Evolutionary conservation across 2,888 invertebrate species (phyloP).

Genomic region (Sminthurinus aureus): DNA sequence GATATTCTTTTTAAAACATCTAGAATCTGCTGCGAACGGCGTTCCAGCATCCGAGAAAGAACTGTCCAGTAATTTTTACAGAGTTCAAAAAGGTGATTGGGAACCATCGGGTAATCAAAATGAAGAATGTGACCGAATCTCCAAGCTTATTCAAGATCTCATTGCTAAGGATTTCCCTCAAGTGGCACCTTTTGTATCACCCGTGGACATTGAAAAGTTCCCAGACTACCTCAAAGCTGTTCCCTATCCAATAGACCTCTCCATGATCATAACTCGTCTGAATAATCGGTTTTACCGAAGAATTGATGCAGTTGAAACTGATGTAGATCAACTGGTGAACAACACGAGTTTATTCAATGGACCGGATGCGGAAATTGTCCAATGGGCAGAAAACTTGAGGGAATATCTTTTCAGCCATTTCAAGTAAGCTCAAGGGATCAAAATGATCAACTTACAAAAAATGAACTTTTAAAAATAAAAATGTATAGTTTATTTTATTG

Average conservation of each 20-base stretch:
- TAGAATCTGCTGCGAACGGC: conserved; percentile 78
- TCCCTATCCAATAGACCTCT: conserved; percentile 93
- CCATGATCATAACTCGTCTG: conserved; percentile 78
- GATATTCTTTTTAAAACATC: conserved; percentile 67
- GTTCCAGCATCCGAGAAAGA: conserved; percentile 84
- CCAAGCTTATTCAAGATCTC: conserved; percentile 75
- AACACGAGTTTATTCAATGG: conserved; percentile 95
- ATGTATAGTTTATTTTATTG: too few species aligned
- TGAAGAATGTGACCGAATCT: conserved; percentile 76
- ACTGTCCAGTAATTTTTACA: conserved; percentile 73
- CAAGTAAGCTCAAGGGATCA: too few species aligned
- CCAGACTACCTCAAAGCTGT: conserved; percentile 87
- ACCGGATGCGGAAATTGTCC: conserved; percentile 84
- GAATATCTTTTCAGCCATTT: too few species aligned
- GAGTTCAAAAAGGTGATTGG: conserved; percentile 53
- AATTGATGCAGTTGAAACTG: conserved; percentile 88
- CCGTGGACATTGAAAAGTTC: conserved; percentile 91
- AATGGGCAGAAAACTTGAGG: conserved; percentile 84
- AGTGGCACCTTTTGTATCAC: conserved; percentile 91
- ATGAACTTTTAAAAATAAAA: too few species aligned
- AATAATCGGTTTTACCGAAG: conserved; percentile 91
- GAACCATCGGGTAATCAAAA: conserved; percentile 73
- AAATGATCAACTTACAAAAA: too few species aligned
- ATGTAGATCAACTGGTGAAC: conserved; percentile 88
- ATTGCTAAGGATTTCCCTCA: conserved; percentile 91